phyloP scores from a whole-genome alignment of 2,797 vertebrate genomes.

The Clamator glandarius region DNA sequence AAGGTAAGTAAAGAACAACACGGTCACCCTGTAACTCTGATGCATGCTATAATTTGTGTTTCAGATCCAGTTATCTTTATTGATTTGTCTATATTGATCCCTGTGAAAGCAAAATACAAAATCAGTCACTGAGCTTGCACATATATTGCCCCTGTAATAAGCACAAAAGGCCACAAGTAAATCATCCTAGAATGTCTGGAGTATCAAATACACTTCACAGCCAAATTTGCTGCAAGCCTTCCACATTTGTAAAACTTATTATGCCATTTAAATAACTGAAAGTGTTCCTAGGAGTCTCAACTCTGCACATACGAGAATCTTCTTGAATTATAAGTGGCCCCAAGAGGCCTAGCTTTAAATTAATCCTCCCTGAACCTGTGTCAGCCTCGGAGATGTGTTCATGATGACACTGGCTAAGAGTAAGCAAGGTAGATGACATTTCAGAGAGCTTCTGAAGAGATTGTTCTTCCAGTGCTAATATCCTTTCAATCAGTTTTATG shows the following conservation, averaged over 20 bases:
- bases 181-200: background rate
- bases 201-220: background rate
- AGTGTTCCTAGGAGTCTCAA: background rate
- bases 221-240: background rate
- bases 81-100: background rate
- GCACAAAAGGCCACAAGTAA: background rate
- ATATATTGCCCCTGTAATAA: background rate
- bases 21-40: background rate
- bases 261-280: background rate
- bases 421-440: background rate
- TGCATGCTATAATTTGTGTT: background rate
- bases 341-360: background rate
- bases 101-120: background rate
- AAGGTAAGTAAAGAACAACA: background rate
- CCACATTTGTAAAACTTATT: background rate
- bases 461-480: slow-evolving; percentile 17
- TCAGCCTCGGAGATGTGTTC: background rate
- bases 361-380: background rate
- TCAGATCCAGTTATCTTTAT: background rate
- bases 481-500: background rate
- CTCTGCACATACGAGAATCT: background rate
- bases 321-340: background rate
- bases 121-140: background rate
- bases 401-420: background rate
- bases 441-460: slow-evolving; percentile 15